A percentile compares a stretch with the other conserved stretches of the same genome.
Evolutionary conservation across 2,797 vertebrate genomes (phyloP).

Genomic region (Carduelis carduelis): DNA sequence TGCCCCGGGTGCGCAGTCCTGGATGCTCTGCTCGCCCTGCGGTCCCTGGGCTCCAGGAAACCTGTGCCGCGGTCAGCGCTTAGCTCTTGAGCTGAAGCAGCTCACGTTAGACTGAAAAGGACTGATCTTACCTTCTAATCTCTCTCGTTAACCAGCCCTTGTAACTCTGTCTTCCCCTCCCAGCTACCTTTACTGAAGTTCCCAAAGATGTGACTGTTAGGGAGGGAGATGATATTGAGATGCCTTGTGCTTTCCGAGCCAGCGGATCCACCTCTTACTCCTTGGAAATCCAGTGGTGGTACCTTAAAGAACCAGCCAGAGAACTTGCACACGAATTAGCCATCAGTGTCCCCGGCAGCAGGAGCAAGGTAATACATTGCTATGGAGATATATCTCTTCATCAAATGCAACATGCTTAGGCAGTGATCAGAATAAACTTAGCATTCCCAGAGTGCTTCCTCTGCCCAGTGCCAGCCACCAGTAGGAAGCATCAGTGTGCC

Average conservation of each 20-base stretch:
- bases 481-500: not conserved
- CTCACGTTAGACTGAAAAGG: not conserved
- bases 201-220: conserved; percentile 91
- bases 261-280: conserved; percentile 86
- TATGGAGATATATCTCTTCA: not conserved
- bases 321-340: conserved; percentile 85
- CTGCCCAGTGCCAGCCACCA: not conserved
- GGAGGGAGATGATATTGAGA: conserved; percentile 94
- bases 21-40: not conserved
- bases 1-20: not conserved
- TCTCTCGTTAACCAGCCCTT: conserved; percentile 43
- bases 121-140: not conserved
- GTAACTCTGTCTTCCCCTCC: conserved; percentile 43
- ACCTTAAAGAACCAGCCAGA: conserved; percentile 84
- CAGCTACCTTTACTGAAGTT: conserved; percentile 92
- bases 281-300: conserved; percentile 97
- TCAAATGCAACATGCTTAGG: not conserved
- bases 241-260: conserved; percentile 93
- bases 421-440: not conserved
- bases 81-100: not conserved
- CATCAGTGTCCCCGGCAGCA: conserved; percentile 82
- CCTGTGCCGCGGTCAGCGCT: not conserved
- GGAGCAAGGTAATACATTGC: conserved; percentile 81
- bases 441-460: not conserved
- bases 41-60: not conserved